These are phyloP conservation scores for Drosophila paranaensis DNA, from an alignment of 2,888 invertebrate species.

Conservation along the genomic window DNA sequence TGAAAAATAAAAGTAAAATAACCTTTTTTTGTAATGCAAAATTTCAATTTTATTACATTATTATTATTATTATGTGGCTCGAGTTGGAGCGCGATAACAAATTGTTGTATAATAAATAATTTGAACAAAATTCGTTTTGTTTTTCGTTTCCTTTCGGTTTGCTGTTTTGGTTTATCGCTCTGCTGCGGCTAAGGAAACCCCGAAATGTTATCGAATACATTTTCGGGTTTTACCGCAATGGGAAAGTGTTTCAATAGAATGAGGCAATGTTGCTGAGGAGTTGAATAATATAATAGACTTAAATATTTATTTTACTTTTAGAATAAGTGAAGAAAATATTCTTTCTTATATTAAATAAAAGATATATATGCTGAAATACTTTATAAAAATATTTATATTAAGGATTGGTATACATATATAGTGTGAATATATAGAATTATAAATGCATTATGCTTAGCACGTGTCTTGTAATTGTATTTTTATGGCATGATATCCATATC, in stretches of 20 bases:
- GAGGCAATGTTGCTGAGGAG: not conserved
- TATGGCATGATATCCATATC: too few relatives aligned
- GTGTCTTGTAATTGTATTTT: too few relatives aligned
- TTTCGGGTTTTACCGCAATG: not conserved
- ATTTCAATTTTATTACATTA: not conserved
- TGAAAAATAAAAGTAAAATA: slow-evolving; percentile 10
- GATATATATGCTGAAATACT: too few relatives aligned
- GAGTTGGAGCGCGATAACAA: slow-evolving; percentile 7
- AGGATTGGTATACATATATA: too few relatives aligned
- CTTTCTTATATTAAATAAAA: too few relatives aligned
- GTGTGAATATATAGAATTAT: too few relatives aligned
- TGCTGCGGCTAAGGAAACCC: not conserved
- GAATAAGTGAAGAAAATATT: too few relatives aligned
- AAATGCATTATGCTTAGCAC: too few relatives aligned
- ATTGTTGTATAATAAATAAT: slow-evolving; percentile 10
- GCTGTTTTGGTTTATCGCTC: not conserved
- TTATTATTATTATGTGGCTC: slow-evolving; percentile 4
- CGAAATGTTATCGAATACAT: not conserved
- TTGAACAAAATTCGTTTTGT: not conserved
- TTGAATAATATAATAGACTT: not conserved
- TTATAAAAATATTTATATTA: too few relatives aligned
- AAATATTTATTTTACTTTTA: too few relatives aligned
- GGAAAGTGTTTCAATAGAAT: not conserved
- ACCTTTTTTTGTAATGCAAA: not conserved
- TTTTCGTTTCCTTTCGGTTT: not conserved